These are phyloP conservation scores for Chamaea fasciata DNA, from an alignment of 2,113 vertebrate genomes.

Conservation along the genomic window DNA sequence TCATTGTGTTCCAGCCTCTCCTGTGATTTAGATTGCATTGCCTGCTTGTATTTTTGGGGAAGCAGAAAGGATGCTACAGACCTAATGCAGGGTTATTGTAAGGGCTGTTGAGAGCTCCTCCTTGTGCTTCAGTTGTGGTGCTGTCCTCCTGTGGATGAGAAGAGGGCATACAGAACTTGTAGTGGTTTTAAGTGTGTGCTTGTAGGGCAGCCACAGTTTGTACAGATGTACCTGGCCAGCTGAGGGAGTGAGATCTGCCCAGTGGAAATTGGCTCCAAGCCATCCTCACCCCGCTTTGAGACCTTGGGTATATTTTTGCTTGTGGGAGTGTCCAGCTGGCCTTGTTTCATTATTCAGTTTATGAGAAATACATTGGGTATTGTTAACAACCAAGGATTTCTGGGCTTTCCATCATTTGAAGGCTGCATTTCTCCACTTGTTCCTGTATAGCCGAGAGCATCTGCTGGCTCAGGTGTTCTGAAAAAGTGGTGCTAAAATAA, in stretches of 20 bases:
- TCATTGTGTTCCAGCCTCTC: background rate
- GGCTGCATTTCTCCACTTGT: background rate
- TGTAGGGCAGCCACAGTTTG: background rate
- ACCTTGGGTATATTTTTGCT: background rate
- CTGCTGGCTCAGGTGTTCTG: background rate
- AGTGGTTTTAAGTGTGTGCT: background rate
- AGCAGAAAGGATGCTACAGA: background rate
- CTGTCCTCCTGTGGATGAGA: rapidly evolving
- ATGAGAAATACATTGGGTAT: background rate
- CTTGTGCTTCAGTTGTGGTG: background rate
- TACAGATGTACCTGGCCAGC: background rate
- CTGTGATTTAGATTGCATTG: background rate
- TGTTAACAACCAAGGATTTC: background rate
- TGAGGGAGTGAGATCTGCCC: background rate
- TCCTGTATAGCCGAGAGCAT: background rate
- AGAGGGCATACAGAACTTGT: background rate
- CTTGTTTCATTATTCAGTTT: background rate
- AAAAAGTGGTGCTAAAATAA: background rate
- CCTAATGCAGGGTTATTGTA: background rate
- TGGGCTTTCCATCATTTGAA: background rate
- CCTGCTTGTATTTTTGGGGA: rapidly evolving
- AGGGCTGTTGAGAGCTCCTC: background rate
- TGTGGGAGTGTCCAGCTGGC: background rate
- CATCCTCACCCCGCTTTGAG: rapidly evolving
- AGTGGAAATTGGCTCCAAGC: background rate